These are phyloP conservation scores for Lycaon pictus DNA, from an alignment of 2,113 vertebrate species.

Conservation along the genomic window DNA sequence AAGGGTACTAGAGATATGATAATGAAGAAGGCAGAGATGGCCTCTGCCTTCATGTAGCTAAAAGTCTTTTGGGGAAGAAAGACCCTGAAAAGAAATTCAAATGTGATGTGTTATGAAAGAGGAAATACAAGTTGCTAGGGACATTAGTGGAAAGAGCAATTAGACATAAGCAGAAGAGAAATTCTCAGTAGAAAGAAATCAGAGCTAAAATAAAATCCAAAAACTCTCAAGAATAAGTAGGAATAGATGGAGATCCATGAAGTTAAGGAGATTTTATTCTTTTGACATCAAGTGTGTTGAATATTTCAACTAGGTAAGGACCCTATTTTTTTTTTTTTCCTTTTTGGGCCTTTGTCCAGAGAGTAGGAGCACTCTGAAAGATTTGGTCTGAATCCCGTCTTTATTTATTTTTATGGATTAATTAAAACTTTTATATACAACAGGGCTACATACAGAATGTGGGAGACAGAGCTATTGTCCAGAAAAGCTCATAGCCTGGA, in stretches of 20 bases:
- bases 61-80: slow-evolving; percentile 43
- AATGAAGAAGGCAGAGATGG: slow-evolving; percentile 27
- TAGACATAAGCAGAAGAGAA: slow-evolving; percentile 31
- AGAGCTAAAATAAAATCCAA: slow-evolving; percentile 53
- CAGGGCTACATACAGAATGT: not conserved
- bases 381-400: slow-evolving; percentile 18
- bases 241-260: not conserved
- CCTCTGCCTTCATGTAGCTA: slow-evolving; percentile 6
- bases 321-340: not conserved
- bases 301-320: slow-evolving; percentile 36
- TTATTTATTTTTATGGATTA: slow-evolving; percentile 52
- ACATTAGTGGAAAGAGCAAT: not conserved
- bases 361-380: slow-evolving; percentile 42
- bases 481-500: not conserved
- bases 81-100: slow-evolving; percentile 39
- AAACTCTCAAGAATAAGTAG: not conserved
- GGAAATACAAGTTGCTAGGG: not conserved
- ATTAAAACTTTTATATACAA: slow-evolving; percentile 28
- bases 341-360: slow-evolving; percentile 40
- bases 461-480: not conserved
- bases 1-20: not conserved
- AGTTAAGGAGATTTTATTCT: slow-evolving; percentile 43
- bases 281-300: slow-evolving; percentile 29
- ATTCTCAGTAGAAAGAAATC: slow-evolving; percentile 44
- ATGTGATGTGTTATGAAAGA: slow-evolving; percentile 37